Conservation (phyloP, 2,888 invertebrate genomes). For the Vannuccia rotundouncinata region DNA sequence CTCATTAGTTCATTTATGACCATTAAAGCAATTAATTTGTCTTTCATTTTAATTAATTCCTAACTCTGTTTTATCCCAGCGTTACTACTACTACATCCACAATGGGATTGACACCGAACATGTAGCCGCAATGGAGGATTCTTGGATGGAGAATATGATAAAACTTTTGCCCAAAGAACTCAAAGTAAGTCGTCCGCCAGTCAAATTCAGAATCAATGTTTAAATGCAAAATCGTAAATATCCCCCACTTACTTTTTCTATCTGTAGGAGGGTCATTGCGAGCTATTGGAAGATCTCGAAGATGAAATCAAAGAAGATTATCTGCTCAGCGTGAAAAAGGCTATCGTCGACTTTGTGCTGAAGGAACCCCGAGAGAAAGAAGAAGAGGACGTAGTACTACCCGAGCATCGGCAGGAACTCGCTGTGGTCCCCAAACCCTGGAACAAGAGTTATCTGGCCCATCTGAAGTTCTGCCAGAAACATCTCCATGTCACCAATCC, state of each 20-base stretch:
- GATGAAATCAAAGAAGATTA: conserved; percentile 78
- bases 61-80: conserved; percentile 47
- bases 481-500: conserved; percentile 72
- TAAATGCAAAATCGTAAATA: no score
- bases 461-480: conserved; percentile 60
- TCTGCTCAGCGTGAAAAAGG: conserved; percentile 77
- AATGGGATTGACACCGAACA: conserved; percentile 83
- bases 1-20: no score
- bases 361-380: conserved; percentile 65
- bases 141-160: conserved; percentile 62
- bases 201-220: no score
- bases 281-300: conserved; percentile 60
- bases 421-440: conserved; percentile 66
- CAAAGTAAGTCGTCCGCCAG: conserved; percentile 48
- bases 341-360: conserved; percentile 77
- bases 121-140: conserved; percentile 73
- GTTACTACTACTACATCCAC: conserved; percentile 82
- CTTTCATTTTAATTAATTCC: no score
- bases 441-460: conserved; percentile 61
- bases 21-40: no score
- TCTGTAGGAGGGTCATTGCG: conserved; percentile 48
- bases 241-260: no score
- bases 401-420: conserved; percentile 60
- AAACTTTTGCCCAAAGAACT: conserved; percentile 52
- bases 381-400: conserved; percentile 48